A percentile compares a stretch with the other conserved stretches of the same genome.
These are phyloP conservation scores for Acanthurus lineatus DNA, from an alignment of 2,797 vertebrate species.

Conservation along the genomic window DNA sequence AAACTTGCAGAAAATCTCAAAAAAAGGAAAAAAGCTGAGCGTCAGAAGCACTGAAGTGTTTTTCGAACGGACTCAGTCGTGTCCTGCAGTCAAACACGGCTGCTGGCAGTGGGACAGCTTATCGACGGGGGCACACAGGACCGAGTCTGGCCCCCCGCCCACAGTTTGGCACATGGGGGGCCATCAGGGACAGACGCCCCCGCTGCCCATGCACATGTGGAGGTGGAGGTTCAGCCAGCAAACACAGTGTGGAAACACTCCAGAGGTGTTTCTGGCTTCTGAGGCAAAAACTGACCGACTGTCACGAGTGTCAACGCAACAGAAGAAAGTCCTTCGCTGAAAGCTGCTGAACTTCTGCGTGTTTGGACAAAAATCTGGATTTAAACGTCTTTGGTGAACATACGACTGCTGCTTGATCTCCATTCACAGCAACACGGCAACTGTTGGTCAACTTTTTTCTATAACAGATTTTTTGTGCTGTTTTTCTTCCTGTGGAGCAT, in stretches of 20 bases:
- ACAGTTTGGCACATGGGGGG: slow-evolving; percentile 57
- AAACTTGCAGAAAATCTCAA: too few relatives aligned
- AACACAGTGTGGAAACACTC: slow-evolving; percentile 15
- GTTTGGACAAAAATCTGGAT: too few relatives aligned
- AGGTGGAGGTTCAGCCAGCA: slow-evolving; percentile 49
- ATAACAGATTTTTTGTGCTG: too few relatives aligned
- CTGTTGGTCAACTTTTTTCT: too few relatives aligned
- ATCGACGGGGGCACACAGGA: slow-evolving; percentile 69
- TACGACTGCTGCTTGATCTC: too few relatives aligned
- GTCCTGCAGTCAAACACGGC: neutral
- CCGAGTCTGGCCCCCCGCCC: slow-evolving; percentile 67
- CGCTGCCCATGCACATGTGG: slow-evolving; percentile 33
- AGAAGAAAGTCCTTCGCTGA: neutral
- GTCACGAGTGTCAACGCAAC: neutral
- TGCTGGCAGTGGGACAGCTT: slow-evolving; percentile 58
- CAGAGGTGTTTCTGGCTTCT: slow-evolving; percentile 4
- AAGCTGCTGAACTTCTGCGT: too few relatives aligned
- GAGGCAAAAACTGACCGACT: neutral
- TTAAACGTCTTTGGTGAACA: too few relatives aligned
- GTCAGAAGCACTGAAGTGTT: neutral
- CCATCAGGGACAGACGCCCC: slow-evolving; percentile 23
- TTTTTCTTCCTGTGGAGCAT: too few relatives aligned
- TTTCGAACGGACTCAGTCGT: neutral
- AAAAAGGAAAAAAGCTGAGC: too few relatives aligned
- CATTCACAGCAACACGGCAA: too few relatives aligned